phyloP scores from a whole-genome alignment of 2,888 invertebrate species.

The Drosophila neutralis region DNA sequence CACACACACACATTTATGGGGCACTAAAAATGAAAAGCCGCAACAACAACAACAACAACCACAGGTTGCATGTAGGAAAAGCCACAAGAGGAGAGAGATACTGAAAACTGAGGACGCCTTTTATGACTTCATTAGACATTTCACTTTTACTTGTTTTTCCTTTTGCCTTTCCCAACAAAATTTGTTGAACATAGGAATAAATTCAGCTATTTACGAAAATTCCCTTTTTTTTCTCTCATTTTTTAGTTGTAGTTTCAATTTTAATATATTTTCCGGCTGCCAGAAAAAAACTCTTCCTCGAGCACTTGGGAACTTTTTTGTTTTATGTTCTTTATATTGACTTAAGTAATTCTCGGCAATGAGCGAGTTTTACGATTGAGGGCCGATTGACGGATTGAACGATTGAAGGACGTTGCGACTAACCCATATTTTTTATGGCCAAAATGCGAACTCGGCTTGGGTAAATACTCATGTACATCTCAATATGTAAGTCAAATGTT shows the following conservation, averaged over 20 bases:
- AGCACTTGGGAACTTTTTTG: slow-evolving; percentile 5
- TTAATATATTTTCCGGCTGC: slow-evolving; percentile 71
- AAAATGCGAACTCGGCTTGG: slow-evolving; percentile 62
- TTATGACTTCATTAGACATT: slow-evolving; percentile 77
- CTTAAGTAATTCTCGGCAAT: slow-evolving; percentile 75
- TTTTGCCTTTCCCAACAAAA: slow-evolving; percentile 6
- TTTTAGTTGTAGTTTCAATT: slow-evolving; percentile 33
- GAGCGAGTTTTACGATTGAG: slow-evolving; percentile 58
- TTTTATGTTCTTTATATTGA: slow-evolving; percentile 75
- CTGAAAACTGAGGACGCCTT: slow-evolving; percentile 33
- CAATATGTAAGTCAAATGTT: slow-evolving; percentile 54
- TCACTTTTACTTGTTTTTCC: slow-evolving; percentile 63
- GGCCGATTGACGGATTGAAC: background rate
- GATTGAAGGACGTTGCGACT: slow-evolving; percentile 63
- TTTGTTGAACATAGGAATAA: slow-evolving; percentile 11
- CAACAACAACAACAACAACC: slow-evolving; percentile 37
- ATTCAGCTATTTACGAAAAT: slow-evolving; percentile 43
- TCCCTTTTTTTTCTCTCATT: slow-evolving; percentile 47
- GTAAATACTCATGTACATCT: slow-evolving; percentile 33
- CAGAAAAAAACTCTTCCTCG: slow-evolving; percentile 64
- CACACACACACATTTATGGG: slow-evolving; percentile 39
- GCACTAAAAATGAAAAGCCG: slow-evolving; percentile 52
- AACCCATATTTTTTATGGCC: slow-evolving; percentile 63
- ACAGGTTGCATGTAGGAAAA: background rate
- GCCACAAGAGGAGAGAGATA: slow-evolving; percentile 44